Evolutionary conservation across 2,888 invertebrate species (phyloP), one percentile per base, ranked within the genome.

Genomic region (Galeopsomyia nigrocyanea): DNA sequence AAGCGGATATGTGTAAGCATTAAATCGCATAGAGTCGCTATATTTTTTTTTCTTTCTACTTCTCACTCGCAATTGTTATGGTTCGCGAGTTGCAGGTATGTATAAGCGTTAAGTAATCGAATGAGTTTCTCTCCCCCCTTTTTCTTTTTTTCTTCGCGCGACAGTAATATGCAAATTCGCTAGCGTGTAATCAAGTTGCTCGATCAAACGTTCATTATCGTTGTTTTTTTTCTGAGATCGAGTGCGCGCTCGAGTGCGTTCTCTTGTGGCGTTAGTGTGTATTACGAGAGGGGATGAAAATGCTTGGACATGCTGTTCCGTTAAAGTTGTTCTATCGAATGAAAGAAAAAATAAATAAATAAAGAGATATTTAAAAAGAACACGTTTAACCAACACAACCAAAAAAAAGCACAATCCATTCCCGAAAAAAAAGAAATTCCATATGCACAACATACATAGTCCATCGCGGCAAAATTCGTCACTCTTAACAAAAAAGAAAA

Each of bases 21-120:
- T 39, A 39, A n/a, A 39, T 39, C 39, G 7, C 13, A 39, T 39
- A 50, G 39, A 49, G 7, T 3, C 22, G 22, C n/a, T 10, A 13
- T 49, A 10, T 47, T 49, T 69, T 68, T 63, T 53, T 53, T 3
- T 31, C 31, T 31, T 31, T 3, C 31, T 31, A 31, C 13, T 10
- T 39, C 57, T 21, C 16, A 10, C n/a, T 71, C 60, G 31, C 55
- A 49, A 71, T 66, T 53, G 65, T 66, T 55, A 61, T 47, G 65
- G 65, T 65, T 19, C 19, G 3, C 49, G 71, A 55, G 22, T 39
- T 19, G 51, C 71, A 60, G 17, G 49, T 26, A 61, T 66, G 55
- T 64, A 19, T 16, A 14, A 26, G 47, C 55, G 55, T 68, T 68
- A 16, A 10, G 49, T 49, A 56, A 47, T 49, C 47, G 21, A 62